phyloP scores from a whole-genome alignment of 2,888 invertebrate genomes.

The Melanotus villosus region DNA sequence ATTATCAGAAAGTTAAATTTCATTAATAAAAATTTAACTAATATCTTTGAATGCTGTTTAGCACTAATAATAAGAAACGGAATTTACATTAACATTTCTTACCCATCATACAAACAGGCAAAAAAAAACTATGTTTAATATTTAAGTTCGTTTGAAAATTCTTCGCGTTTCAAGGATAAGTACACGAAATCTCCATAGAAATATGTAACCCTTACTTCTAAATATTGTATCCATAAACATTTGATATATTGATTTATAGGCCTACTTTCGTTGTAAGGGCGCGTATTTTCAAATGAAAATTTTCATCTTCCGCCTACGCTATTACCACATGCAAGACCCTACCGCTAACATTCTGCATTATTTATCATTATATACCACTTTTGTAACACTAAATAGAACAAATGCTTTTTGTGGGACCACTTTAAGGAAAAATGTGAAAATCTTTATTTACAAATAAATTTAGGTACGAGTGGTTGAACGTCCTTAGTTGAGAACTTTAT shows the following conservation, averaged over 20 bases:
- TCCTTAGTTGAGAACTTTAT: too few relatives aligned
- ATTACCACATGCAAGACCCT: slow-evolving; percentile 7
- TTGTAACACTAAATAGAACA: slow-evolving; percentile 19
- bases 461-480: too few relatives aligned
- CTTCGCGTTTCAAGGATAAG: too few relatives aligned
- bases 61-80: too few relatives aligned
- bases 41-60: too few relatives aligned
- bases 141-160: too few relatives aligned
- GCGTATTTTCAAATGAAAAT: slow-evolving; percentile 22
- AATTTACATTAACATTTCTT: too few relatives aligned
- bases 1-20: too few relatives aligned
- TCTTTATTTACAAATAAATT: neutral
- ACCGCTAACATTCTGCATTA: slow-evolving; percentile 17
- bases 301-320: slow-evolving; percentile 19
- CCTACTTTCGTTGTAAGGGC: neutral
- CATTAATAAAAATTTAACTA: too few relatives aligned
- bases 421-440: neutral
- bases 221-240: slow-evolving; percentile 17
- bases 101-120: too few relatives aligned
- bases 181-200: too few relatives aligned
- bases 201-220: neutral
- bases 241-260: slow-evolving; percentile 17
- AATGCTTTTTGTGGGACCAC: neutral
- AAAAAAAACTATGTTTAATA: too few relatives aligned
- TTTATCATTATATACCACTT: slow-evolving; percentile 24